phyloP scores from a whole-genome alignment of 2,113 vertebrate species.

The Bungarus multicinctus region DNA sequence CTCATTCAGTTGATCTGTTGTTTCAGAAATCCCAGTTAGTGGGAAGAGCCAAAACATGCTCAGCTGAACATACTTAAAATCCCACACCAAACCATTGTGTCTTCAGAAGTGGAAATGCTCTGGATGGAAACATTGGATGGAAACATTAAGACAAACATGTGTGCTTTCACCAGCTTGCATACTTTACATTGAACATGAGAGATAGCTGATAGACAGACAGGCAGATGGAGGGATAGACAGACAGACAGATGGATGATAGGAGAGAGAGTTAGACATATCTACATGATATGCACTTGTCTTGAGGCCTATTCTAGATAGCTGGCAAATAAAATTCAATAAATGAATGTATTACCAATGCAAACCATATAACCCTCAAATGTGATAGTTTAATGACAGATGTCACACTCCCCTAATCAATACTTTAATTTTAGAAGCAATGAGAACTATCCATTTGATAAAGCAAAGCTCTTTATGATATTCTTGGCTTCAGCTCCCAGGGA shows the following conservation, averaged over 20 bases:
- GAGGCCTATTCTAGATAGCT: neutral
- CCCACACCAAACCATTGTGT: neutral
- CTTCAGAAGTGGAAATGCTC: neutral
- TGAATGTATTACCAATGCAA: neutral
- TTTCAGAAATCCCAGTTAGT: neutral
- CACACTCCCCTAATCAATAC: neutral
- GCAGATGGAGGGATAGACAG: no score
- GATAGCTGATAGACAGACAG: neutral
- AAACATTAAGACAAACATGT: neutral
- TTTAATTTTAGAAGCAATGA: neutral
- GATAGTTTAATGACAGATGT: neutral
- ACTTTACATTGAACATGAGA: neutral
- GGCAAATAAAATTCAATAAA: neutral
- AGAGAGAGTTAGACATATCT: neutral
- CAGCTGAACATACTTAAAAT: neutral
- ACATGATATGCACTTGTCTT: neutral
- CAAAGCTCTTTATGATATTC: neutral
- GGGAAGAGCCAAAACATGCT: neutral
- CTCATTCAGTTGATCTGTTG: neutral
- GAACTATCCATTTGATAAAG: neutral
- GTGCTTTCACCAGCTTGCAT: neutral
- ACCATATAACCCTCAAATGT: neutral
- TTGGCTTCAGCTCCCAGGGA: neutral
- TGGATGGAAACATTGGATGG: neutral
- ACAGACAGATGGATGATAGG: no score